Evolutionary conservation across 1,140 invertebrate genomes (phyloP), one percentile per base, ranked within the genome.

Genomic region (Eueides isabella): DNA sequence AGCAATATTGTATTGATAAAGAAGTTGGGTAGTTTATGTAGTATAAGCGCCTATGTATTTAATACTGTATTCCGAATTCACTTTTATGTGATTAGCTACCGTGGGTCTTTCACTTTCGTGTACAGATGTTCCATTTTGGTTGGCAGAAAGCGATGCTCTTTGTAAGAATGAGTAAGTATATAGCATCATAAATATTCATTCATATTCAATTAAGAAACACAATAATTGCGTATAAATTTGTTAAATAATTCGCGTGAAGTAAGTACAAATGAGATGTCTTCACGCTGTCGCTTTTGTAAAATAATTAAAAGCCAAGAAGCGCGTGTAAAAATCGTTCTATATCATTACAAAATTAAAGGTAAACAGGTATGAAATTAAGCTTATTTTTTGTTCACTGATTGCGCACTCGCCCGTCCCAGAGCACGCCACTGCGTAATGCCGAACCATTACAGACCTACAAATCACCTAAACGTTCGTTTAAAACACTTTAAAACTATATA

Each of bases 341-440:
- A 75, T 89, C 84, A 92, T 92, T 91, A 91, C 88, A 80, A 81
- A 85, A 91, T 91, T 92, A 90, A 89, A 90, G 71, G 80, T 88
- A 91, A 92, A 91, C 89, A 92, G 87, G 91, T 92, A 90, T 92
- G 87, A 92, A 92, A 92, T 92, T 92, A 91, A 85, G 86, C 84
- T 83, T 79, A 84, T 77, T 92, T 92, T 91, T 92, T 92, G 85
- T 85, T 76, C 82, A 90, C 90, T 89, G 87, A 90, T 86, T 91
- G 85, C 76, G 77, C 80, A 89, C 80, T 86, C 84, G 83, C 85
- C 81, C 74, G 79, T 80, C 81, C 82, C 78, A 76, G 71, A 82
- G 84, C 85, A 76, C 81, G 78, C 85, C 80, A 87, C 81, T 85
- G 85, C 78, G 82, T 87, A 90, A 90, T 89, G 84, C 76, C 85